Base-by-base conservation (phyloP, 2,888 invertebrate genomes). In the Himalopsyche japonica region DNA sequence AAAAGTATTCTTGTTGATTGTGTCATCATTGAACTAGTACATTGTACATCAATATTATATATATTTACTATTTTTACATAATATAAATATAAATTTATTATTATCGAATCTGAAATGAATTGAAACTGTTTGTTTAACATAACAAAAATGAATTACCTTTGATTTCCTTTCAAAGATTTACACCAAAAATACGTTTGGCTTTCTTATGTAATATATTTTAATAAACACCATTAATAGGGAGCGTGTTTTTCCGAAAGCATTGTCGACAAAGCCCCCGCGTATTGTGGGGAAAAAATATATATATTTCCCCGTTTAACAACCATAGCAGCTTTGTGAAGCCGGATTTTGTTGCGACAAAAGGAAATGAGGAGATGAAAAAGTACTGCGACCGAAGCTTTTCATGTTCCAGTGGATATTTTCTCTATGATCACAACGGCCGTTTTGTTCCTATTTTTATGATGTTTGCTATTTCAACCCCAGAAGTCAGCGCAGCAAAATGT, bases 311-410 rank as follows among this genome's bases (percentile, higher is more conserved):
- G 79, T 47, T 78, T 78, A 24, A 24, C 57, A 20, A 81, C 81
- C 79, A 70, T 57, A 81, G 79, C 81, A 76, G 81, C 84, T 84
- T 84, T 84, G 84, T 84, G 80, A 49, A 5, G 57, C 84, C 84
- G 84, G 84, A 84, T 84, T 84, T 84, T 34, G 64, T 81, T 78
- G 78, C 81, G 84, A 84, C 84, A 84, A 84, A 84, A 81, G 84
- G 84, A 84, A 84, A 84, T 81, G 84, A 84, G 78, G 81, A 81
- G 81, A 84, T 84, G 84, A 84, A 84, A 84, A 84, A 84, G 79
- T 84, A 76, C 81, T 81, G 84, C 81, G 78, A 81, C 78, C 78
- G 84, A 84, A 78, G 81, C 84, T 84, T 81, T 82, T 77, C 78
- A 78, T 77, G 57, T 30, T 37, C 49, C 49, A 78, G 48, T 82